Evolutionary conservation across 1,140 invertebrate genomes (phyloP), one percentile per base, ranked within the genome.

Genomic region (Drosophila hydei): DNA sequence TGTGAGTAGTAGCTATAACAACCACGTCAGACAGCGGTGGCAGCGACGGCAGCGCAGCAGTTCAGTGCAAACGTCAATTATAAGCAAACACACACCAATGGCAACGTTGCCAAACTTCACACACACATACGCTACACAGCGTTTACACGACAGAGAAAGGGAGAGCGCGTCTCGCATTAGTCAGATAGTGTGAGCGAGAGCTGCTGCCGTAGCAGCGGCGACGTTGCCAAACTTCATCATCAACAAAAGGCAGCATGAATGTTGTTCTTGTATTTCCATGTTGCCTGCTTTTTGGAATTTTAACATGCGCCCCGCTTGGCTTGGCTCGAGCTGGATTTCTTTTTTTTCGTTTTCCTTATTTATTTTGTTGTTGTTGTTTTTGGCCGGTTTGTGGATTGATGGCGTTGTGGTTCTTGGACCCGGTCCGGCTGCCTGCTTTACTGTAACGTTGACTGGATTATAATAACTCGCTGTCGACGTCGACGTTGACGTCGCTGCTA

Each of bases 51-150:
- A 71, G 54, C 54, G 55, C 60, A 59, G 50, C 69, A 72, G 62
- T 70, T 80, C 75, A 83, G 79, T 83, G 79, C 83, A 87, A 88
- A 87, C 81, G 81, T 87, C 81, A 87, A 87, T 87, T 87, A 87
- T 87, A 87, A 87, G 80, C 81, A 85, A 85, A 85, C 79, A 79
- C 38, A 64, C 51, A 48, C 11, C 38, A 55, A 45, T 23, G 42
- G 77, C 79, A 30, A 63, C 40, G 81, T 85, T 85, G 81, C 77
- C 81, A 55, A 42, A 51, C 38, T 85, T 77, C 81, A 45, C 19
- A 21, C 43, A 65, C 36, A 27, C 21, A 38, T 47, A 65, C 51
- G 61, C 56, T 67, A 52, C 36, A 36, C 68, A 55, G 36, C 65
- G 52, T 58, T 61, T 52, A 72, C 42, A 58, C 71, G 67, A 55